phyloP scores from a whole-genome alignment of 2,113 vertebrate genomes.

The Cephalopterus ornatus region DNA sequence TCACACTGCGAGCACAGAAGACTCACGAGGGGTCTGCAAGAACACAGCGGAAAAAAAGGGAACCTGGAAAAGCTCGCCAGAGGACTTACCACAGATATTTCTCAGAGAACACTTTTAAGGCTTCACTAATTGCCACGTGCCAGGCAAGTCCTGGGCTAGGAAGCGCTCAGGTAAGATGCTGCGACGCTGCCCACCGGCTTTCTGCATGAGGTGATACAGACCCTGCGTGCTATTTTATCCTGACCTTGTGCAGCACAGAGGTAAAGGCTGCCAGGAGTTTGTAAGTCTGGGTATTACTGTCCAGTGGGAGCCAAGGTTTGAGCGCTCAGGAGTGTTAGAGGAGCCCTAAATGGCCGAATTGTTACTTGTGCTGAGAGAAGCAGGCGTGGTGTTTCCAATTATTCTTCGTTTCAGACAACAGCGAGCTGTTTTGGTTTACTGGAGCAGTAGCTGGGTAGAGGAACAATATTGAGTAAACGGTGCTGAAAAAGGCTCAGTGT shows the following conservation, averaged over 20 bases:
- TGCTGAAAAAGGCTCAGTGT: conserved; percentile 49
- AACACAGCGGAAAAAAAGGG: neutral
- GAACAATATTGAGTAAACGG: conserved; percentile 49
- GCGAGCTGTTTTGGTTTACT: conserved; percentile 63
- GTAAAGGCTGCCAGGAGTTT: conserved; percentile 1
- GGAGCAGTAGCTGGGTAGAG: conserved; percentile 42
- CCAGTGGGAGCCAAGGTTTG: neutral
- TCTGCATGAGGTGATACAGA: neutral
- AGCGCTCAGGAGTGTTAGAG: conserved; percentile 27
- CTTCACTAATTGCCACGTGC: neutral
- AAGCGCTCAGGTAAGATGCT: neutral
- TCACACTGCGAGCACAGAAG: neutral
- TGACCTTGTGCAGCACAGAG: accelerated
- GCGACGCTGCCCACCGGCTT: neutral
- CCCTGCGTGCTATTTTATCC: neutral
- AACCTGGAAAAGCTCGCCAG: accelerated
- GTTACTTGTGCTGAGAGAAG: conserved; percentile 63
- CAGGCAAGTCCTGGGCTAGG: neutral
- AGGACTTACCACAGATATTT: neutral
- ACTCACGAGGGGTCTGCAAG: accelerated
- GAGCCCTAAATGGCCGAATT: conserved; percentile 68
- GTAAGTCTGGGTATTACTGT: neutral
- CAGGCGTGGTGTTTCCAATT: conserved; percentile 66
- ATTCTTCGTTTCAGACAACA: conserved; percentile 70
- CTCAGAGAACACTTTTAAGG: neutral